These are phyloP conservation scores for Heliconius ismenius DNA, from an alignment of 2,888 invertebrate species.

Conservation along the genomic window DNA sequence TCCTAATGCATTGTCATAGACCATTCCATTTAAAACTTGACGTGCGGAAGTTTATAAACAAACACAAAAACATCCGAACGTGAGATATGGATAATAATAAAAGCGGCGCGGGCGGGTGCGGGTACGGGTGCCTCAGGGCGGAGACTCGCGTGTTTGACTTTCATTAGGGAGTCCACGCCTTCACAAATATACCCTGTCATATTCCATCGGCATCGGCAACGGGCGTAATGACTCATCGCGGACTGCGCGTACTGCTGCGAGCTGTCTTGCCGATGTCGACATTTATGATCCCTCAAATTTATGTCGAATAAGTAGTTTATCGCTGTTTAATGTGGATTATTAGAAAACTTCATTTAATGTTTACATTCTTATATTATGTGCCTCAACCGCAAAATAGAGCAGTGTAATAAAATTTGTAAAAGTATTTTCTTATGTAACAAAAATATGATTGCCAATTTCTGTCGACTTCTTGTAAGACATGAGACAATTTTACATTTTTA, in stretches of 20 bases:
- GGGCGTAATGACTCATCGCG: constrained; percentile 37
- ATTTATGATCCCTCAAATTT: constrained; percentile 36
- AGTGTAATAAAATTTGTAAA: not conserved
- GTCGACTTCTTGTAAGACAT: not conserved
- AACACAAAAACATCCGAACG: constrained; percentile 31
- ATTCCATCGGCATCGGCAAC: constrained; percentile 40
- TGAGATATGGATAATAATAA: constrained; percentile 49
- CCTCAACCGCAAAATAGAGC: not conserved
- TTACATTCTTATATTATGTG: not conserved
- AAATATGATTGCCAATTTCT: not conserved
- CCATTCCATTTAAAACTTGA: constrained; percentile 26
- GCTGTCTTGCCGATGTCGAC: constrained; percentile 7
- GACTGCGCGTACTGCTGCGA: constrained; percentile 27
- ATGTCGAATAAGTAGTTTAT: constrained; percentile 29
- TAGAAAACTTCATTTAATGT: constrained; percentile 25
- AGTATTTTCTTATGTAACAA: constrained; percentile 10
- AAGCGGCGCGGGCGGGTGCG: constrained; percentile 25
- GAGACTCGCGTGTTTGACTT: constrained; percentile 73
- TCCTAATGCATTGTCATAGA: constrained; percentile 27
- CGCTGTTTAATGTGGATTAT: constrained; percentile 30
- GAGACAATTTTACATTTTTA: not conserved
- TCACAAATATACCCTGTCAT: constrained; percentile 47
- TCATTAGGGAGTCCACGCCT: constrained; percentile 73
- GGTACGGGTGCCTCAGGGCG: constrained; percentile 50
- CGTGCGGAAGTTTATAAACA: constrained; percentile 38